Percentiles rank a stretch among this genome's conserved stretches.
phyloP scores from a whole-genome alignment of 2,113 vertebrate genomes.

The Syngnathus floridae region DNA sequence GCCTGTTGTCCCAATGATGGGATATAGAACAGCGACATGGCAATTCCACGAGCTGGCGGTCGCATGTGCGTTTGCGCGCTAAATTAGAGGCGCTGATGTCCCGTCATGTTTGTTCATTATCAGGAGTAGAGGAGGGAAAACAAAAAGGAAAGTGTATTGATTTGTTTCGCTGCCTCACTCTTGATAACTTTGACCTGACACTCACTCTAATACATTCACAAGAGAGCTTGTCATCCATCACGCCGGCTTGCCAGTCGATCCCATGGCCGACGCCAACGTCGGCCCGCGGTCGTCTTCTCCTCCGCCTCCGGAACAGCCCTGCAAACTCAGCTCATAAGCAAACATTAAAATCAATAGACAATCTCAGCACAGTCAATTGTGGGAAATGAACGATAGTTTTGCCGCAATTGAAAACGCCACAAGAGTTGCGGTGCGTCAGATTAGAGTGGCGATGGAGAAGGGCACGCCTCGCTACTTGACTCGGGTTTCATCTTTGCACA shows the following conservation, averaged over 20 bases:
- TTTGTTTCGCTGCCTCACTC: conserved; percentile 65
- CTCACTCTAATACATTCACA: conserved; percentile 71
- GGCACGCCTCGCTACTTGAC: conserved; percentile 59
- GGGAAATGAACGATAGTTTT: conserved; percentile 74
- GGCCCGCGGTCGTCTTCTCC: conserved; percentile 63
- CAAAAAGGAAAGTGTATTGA: conserved; percentile 69
- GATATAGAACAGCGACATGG: conserved; percentile 43
- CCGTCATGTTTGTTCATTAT: conserved; percentile 78
- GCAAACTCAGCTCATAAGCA: conserved; percentile 71
- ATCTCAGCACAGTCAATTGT: conserved; percentile 80
- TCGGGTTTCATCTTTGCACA: conserved; percentile 56
- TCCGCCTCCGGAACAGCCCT: conserved; percentile 27
- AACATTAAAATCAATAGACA: conserved; percentile 88
- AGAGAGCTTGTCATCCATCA: conserved; percentile 75
- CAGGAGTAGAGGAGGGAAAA: conserved; percentile 54
- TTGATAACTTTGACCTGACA: conserved; percentile 72
- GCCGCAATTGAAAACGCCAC: conserved; percentile 69
- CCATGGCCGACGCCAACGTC: conserved; percentile 44
- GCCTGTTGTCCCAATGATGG: conserved; percentile 54
- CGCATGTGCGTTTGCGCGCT: conserved; percentile 31
- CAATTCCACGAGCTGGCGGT: conserved; percentile 44
- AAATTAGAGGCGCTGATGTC: conserved; percentile 74
- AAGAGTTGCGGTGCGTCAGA: conserved; percentile 61
- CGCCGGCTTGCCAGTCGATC: conserved; percentile 57
- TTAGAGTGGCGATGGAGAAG: conserved; percentile 58